Evolutionary conservation across 2,797 vertebrate species (phyloP), one percentile per base, ranked within the genome.

Genomic region (Diplodus sargus): DNA sequence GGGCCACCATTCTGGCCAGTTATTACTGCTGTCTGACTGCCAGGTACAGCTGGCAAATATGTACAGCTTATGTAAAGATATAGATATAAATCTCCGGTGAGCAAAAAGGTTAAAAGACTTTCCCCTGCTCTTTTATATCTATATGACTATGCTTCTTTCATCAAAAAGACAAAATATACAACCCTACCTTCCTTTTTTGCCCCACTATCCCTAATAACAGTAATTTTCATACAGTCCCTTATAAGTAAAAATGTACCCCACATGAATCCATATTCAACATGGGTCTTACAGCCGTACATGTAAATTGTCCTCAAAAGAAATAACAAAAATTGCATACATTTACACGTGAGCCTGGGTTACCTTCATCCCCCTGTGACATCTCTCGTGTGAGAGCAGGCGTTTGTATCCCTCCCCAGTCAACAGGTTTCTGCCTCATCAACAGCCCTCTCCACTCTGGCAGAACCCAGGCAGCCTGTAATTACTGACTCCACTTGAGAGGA

Each of bases 401-500:
- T 79, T 7, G 13, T 71, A 28, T 79, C 59, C 47, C 61, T 70
- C 49, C 70, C 48, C 14, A 78, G 52, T 79, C 84, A 90, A 82
- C 84, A 87, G 82, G 79, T 87, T 82, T 85, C 64, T 70, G 87
- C 85, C 87, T 91, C 75, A 84, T 90, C 85, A 87, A 4, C 84
- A 84, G 78, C 61, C 58, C 62, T 81, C 76, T 86, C 72, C 78
- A 82, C 65, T 89, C 80, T 73, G 82, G 81, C 85, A 89, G 83
- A 76, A 84, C 76, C 72, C 77, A 85, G 76, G 63, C 79, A 87
- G 85, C 66, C 83, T 87, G 87, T 83, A 88, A 90, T 92, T 87
- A 90, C 79, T 65, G 74, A 70, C 78, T 85, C 83, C 85, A 81
- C 84, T 92, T 81, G 79, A 85, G 88, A 92, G 78, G 86, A 91